Conservation (phyloP, 2,113 vertebrate genomes). For the Propithecus coquereli region DNA sequence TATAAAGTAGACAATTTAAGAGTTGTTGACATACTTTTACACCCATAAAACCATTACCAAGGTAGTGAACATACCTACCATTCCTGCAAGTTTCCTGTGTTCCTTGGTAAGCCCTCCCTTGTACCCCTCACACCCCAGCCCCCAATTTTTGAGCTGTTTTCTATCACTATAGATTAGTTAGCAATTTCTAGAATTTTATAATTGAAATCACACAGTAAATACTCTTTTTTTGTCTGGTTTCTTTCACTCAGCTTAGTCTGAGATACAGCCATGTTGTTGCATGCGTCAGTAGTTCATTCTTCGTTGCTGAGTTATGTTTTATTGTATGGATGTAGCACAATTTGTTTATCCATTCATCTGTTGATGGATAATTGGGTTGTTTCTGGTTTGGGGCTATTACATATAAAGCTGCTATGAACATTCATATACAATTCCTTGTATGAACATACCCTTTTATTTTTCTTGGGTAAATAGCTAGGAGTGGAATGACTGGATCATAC, state of each 20-base stretch:
- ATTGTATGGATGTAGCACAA: neutral
- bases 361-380: neutral
- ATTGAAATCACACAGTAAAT: neutral
- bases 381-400: neutral
- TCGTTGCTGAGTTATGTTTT: neutral
- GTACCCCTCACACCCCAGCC: neutral
- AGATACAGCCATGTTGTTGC: neutral
- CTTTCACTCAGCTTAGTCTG: slow-evolving; percentile 26
- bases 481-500: neutral
- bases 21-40: neutral
- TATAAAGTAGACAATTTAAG: neutral
- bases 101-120: neutral
- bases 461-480: neutral
- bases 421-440: neutral
- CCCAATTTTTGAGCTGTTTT: neutral
- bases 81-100: neutral
- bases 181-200: neutral
- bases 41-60: neutral
- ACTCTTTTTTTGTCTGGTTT: neutral
- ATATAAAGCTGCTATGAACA: neutral
- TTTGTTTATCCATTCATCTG: neutral
- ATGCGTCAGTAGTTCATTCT: neutral
- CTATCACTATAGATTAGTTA: neutral
- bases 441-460: neutral
- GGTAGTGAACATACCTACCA: neutral